Base-by-base conservation (phyloP, 2,113 vertebrate species). In the Nothocercus nigrocapillus region DNA sequence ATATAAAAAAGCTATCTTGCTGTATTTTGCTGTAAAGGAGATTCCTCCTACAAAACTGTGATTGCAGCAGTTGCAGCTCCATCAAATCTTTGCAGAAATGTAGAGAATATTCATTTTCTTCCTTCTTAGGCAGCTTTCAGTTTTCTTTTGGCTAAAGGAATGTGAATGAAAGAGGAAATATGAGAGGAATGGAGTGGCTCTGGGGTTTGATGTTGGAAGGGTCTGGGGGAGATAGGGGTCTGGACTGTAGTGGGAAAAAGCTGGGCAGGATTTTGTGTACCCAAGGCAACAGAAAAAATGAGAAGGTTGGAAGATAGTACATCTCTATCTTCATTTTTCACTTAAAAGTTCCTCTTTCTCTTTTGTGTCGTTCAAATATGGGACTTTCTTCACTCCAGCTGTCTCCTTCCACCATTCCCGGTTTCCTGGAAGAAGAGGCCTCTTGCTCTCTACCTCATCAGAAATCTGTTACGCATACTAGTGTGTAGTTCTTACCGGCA, bases 181-280 rank as follows among this genome's bases (percentile, higher is more conserved):
- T 5, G 2, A 78, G n/a, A 86, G 38, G n/a, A 77, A 74, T 49
- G 25, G 45, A 2, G 21, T 19, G 38, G 32, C 9, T 42, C 51
- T 42, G 42, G 11, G 4, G 3, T 1, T 70, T 82, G 19, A 51
- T 21, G 15, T 56, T 17, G 15, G 54, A 78, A 45, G 4, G 5
- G 24, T 32, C 44, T 44, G 44, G 44, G 15, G 15, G 44, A 7
- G 6, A 44, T 44, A 67, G 0, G 1, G 81, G 5, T 25, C 49
- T 74, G 30, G 16, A 36, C 13, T 7, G n/a, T 56, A 32, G 17
- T 67, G 45, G 54, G 28, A 40, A 0, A 6, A 2, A 4, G 30
- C 4, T 0, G 0, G 17, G 10, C 15, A 58, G 14, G 1, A 32
- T 67, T 85, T 90, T 45, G 3, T 36, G 56, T 7, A 70, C 84